Conservation (phyloP, 2,113 vertebrate genomes). For the Dasypus novemcinctus region DNA sequence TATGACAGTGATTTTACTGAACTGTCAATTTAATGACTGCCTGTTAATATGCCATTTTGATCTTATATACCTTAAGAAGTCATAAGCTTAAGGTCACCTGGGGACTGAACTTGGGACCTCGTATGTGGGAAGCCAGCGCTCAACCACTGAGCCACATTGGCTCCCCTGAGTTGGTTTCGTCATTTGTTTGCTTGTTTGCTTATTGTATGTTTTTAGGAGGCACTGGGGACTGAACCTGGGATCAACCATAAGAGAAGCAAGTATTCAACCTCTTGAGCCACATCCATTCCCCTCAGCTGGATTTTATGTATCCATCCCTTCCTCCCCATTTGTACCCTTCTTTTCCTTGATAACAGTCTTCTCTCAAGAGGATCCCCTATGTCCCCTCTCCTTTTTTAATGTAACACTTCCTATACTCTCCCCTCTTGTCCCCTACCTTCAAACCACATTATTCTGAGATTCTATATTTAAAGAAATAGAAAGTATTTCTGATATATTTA, state of each 20-base stretch:
- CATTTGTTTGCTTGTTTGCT: no score
- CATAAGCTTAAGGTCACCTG: not conserved
- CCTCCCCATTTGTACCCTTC: not conserved
- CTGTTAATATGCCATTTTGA: not conserved
- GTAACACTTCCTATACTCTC: not conserved
- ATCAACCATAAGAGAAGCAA: no score
- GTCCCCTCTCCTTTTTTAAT: not conserved
- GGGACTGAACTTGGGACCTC: no score
- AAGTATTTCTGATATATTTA: not conserved
- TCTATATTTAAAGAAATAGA: not conserved
- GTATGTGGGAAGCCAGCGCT: no score
- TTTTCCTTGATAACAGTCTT: not conserved
- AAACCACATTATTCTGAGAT: not conserved
- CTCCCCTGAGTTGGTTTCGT: no score
- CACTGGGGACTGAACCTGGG: no score
- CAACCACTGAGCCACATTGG: no score
- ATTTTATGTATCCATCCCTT: not conserved
- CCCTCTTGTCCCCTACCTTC: not conserved
- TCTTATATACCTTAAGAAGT: not conserved
- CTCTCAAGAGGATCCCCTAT: not conserved
- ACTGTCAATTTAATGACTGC: not conserved
- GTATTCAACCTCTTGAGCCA: no score
- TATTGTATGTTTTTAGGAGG: no score
- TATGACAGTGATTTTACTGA: constrained; percentile 2
- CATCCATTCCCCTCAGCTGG: not conserved